These are phyloP conservation scores for Conger conger DNA, from an alignment of 2,113 vertebrate genomes.

Conservation along the genomic window DNA sequence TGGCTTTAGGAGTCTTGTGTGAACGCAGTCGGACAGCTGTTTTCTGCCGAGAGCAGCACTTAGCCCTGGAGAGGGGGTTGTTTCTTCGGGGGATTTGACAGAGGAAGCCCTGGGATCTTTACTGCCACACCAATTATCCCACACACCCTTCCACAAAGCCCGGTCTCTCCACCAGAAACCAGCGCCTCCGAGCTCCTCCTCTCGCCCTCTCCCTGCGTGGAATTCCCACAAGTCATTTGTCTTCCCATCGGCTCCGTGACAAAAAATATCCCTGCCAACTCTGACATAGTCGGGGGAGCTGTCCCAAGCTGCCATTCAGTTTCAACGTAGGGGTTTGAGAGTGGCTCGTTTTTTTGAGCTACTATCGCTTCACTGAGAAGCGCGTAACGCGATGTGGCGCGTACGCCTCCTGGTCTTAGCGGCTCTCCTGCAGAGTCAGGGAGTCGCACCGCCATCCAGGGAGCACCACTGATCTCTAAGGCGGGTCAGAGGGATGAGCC, in stretches of 20 bases:
- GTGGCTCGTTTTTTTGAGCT: not conserved
- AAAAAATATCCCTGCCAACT: constrained; percentile 9
- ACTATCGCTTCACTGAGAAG: constrained; percentile 6
- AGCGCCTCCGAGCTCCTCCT: constrained; percentile 6
- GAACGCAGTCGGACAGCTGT: constrained; percentile 19
- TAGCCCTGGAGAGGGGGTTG: not conserved
- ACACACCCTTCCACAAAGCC: constrained; percentile 20
- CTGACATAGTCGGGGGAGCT: constrained; percentile 28
- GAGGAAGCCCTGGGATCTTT: constrained; percentile 28
- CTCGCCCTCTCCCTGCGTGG: constrained; percentile 9
- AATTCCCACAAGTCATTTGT: constrained; percentile 35
- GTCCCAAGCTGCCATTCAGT: constrained; percentile 29
- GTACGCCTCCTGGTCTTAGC: not conserved
- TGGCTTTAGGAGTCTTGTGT: not conserved
- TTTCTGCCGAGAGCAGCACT: not conserved
- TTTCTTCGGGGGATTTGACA: constrained; percentile 20
- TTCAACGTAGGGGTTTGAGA: constrained; percentile 17
- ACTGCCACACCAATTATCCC: constrained; percentile 30
- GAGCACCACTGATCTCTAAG: not conserved
- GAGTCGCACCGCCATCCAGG: not conserved
- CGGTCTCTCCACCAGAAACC: not conserved
- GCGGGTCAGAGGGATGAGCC: not conserved
- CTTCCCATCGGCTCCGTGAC: constrained; percentile 16
- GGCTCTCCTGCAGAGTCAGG: not conserved
- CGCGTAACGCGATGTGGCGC: not conserved